These are phyloP conservation scores for Aphrocallistes beatrix DNA, from an alignment of 37 sponge, comb jelly and placozoan genomes.

Conservation along the genomic window DNA sequence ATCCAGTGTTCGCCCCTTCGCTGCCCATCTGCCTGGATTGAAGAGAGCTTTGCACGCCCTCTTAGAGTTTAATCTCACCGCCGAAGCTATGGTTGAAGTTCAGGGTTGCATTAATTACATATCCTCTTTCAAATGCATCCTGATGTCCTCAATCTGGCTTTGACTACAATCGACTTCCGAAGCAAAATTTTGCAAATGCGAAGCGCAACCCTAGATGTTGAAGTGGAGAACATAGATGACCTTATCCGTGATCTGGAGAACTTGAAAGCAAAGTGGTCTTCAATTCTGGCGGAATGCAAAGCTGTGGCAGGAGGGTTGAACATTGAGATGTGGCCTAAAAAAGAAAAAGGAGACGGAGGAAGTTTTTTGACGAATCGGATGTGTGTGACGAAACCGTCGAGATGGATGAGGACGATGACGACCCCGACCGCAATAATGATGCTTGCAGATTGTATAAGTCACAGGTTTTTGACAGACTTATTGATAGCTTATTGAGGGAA, in stretches of 20 bases:
- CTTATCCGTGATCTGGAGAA: slow-evolving; percentile 13
- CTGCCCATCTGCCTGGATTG: slow-evolving; percentile 9
- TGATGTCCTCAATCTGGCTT: slow-evolving; percentile 24
- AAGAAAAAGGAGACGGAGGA: neutral
- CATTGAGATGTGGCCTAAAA: neutral
- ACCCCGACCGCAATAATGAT: slow-evolving; percentile 15
- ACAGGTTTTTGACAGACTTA: slow-evolving; percentile 13
- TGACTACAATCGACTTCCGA: slow-evolving; percentile 13
- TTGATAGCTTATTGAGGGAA: slow-evolving; percentile 13
- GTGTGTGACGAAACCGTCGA: neutral
- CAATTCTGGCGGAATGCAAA: slow-evolving; percentile 7
- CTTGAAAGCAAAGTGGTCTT: neutral
- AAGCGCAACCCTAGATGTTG: slow-evolving; percentile 20
- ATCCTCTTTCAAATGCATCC: slow-evolving; percentile 2
- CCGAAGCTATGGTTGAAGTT: neutral
- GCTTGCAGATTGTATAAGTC: slow-evolving; percentile 6
- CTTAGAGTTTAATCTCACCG: neutral
- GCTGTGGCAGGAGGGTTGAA: slow-evolving; percentile 5
- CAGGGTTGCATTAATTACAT: slow-evolving; percentile 18
- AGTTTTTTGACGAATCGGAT: neutral
- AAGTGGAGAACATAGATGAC: slow-evolving; percentile 5
- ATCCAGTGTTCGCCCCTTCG: slow-evolving; percentile 21
- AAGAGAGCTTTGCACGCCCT: slow-evolving; percentile 4
- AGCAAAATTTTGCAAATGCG: slow-evolving; percentile 10
- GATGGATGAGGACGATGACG: neutral